phyloP scores from a whole-genome alignment of 2,113 vertebrate genomes.

The Oenanthe oenanthe region DNA sequence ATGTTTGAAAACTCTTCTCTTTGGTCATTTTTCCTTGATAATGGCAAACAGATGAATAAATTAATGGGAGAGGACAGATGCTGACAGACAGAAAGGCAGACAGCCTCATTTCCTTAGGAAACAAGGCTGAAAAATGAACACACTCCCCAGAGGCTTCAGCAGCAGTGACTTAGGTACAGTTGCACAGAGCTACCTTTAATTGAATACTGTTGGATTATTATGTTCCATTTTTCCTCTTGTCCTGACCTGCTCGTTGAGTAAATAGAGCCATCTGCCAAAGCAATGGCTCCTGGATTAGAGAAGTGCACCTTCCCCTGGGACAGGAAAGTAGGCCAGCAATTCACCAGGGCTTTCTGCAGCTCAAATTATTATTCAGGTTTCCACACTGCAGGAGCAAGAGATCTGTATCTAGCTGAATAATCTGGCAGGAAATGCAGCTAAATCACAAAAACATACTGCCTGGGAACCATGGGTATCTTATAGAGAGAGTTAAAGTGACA shows the following conservation, averaged over 20 bases:
- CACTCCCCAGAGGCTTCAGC: not conserved
- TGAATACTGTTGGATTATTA: slow-evolving; percentile 60
- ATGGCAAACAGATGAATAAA: not conserved
- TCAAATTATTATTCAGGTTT: slow-evolving; percentile 58
- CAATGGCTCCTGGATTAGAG: slow-evolving; percentile 51
- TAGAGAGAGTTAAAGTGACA: not conserved
- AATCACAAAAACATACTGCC: slow-evolving; percentile 17
- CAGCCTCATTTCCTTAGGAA: slow-evolving; percentile 57
- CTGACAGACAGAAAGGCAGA: slow-evolving; percentile 34
- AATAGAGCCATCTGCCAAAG: slow-evolving; percentile 64
- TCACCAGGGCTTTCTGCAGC: slow-evolving; percentile 47
- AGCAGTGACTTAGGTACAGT: slow-evolving; percentile 42
- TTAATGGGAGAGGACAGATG: not conserved
- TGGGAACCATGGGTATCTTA: not conserved
- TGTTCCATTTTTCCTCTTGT: slow-evolving; percentile 40
- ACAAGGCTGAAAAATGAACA: slow-evolving; percentile 36
- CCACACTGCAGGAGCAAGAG: slow-evolving; percentile 6
- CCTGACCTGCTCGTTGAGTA: slow-evolving; percentile 55
- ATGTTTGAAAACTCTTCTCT: not conserved
- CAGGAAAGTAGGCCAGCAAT: slow-evolving; percentile 44
- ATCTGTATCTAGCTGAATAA: slow-evolving; percentile 30
- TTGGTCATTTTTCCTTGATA: not conserved
- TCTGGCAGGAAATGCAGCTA: slow-evolving; percentile 37
- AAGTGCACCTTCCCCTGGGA: slow-evolving; percentile 35
- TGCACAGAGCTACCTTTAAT: slow-evolving; percentile 47